A percentile compares a stretch with the other conserved stretches of the same genome.
Evolutionary conservation across 2,113 vertebrate genomes (phyloP).

Genomic region (Coturnix japonica): DNA sequence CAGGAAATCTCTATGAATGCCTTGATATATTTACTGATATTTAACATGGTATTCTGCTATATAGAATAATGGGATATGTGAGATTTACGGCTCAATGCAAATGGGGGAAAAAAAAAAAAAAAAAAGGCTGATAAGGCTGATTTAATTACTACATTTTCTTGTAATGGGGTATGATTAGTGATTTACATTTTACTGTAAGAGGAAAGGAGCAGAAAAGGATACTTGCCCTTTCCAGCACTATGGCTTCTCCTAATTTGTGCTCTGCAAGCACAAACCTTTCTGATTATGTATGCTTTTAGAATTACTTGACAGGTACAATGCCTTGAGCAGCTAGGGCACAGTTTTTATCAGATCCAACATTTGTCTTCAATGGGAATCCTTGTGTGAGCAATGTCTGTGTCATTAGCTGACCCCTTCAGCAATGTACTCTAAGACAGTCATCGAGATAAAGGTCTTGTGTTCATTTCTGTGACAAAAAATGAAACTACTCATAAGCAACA

Average conservation of each 20-base stretch:
- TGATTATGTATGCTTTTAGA: not conserved
- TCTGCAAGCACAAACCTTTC: not conserved
- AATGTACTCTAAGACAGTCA: not conserved
- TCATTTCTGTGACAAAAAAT: slow-evolving; percentile 6
- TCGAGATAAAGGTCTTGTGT: not conserved
- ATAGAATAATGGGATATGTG: not conserved
- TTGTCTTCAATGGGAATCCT: not conserved
- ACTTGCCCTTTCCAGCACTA: not conserved
- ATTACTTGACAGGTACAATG: not conserved
- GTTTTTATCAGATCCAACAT: not conserved
- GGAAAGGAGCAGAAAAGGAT: not conserved
- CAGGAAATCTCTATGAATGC: not conserved
- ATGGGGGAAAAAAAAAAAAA: not conserved
- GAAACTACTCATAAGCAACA: not conserved
- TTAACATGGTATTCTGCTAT: not conserved
- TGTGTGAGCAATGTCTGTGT: not conserved
- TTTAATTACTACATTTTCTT: not conserved
- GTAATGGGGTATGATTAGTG: not conserved
- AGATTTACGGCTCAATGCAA: not conserved
- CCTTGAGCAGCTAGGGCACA: not conserved
- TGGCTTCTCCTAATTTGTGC: not conserved
- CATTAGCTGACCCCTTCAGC: not conserved
- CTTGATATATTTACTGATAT: not conserved
- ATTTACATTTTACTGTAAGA: not conserved
- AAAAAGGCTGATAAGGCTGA: too few relatives aligned